Evolutionary conservation across 64 coral and sea anemone species (phyloP), one percentile per base, ranked within the genome.

Genomic region (Montipora foliosa): DNA sequence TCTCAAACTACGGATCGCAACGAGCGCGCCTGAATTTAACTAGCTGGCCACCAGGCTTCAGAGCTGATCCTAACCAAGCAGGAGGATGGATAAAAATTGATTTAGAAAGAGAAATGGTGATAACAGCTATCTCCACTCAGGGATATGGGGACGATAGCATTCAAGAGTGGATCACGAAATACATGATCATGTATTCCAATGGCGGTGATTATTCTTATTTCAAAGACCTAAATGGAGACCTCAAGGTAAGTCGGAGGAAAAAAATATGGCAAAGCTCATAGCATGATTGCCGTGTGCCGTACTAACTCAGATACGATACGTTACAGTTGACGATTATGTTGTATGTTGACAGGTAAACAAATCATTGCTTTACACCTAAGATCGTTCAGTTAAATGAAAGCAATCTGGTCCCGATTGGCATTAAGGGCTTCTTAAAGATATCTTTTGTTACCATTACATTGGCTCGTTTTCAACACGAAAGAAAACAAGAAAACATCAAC

Each of bases 51-150:
- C 91, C 83, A 17, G 92, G 92, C 12, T 87, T 80, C 49, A 53
- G 92, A 80, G 92, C 84, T 6, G 69, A 93, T 55, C 76, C 77
- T 0, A 11, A 81, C 1, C 83, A 93, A 55, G n/a, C 44, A 0
- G 29, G n/a, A 17, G 12, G 47, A 44, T 93, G 92, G 92, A 60
- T 93, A 17, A 93, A 93, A 50, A 51, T 93, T 1, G 92, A 93
- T 24, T 12, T 93, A 10, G 86, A 78, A 6, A 82, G 81, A 76
- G 78, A 93, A 46, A 88, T 88, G 82, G 81, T 93, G 37, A 93
- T 93, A 57, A 93, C 92, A 8, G 92, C 74, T 3, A 88, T 93
- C 53, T 75, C 92, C 4, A 93, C 92, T 0, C 92, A 93, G 75
- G 92, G 92, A 2, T 93, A 93, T 49, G 92, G 92, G 47, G 92